These are phyloP conservation scores for Phalacrocorax brasilianus DNA, from an alignment of 2,113 vertebrate genomes.

Conservation along the genomic window DNA sequence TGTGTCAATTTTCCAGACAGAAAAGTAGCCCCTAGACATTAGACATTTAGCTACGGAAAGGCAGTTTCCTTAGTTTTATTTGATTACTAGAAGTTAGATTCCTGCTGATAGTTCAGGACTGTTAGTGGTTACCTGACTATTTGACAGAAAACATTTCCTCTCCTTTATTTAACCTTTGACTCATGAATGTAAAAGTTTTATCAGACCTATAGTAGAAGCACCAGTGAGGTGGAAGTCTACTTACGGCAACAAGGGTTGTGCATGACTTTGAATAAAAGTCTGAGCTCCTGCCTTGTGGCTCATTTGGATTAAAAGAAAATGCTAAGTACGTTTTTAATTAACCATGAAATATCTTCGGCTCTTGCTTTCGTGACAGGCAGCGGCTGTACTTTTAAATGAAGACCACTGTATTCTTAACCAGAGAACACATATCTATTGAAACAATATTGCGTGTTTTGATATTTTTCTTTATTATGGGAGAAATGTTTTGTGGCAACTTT, in stretches of 20 bases:
- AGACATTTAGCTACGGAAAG: slow-evolving; percentile 73
- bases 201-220: slow-evolving; percentile 78
- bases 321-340: slow-evolving; percentile 51
- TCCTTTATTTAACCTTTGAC: slow-evolving; percentile 90
- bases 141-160: slow-evolving; percentile 86
- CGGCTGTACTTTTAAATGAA: neutral
- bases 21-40: slow-evolving; percentile 75
- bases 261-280: slow-evolving; percentile 62
- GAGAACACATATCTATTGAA: neutral
- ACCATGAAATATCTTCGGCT: slow-evolving; percentile 29
- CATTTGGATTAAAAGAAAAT: slow-evolving; percentile 54
- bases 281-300: slow-evolving; percentile 55
- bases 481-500: neutral
- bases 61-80: slow-evolving; percentile 80
- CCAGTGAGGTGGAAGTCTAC: slow-evolving; percentile 78
- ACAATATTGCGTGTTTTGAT: neutral
- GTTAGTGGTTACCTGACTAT: slow-evolving; percentile 80
- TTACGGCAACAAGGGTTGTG: slow-evolving; percentile 50
- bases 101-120: slow-evolving; percentile 74
- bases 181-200: slow-evolving; percentile 84
- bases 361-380: slow-evolving; percentile 15
- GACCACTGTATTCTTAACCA: neutral
- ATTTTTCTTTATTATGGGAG: neutral
- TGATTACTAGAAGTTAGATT: slow-evolving; percentile 75
- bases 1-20: slow-evolving; percentile 77